Conservation (phyloP, 2,797 vertebrate genomes). For the Tragelaphus eurycerus region DNA sequence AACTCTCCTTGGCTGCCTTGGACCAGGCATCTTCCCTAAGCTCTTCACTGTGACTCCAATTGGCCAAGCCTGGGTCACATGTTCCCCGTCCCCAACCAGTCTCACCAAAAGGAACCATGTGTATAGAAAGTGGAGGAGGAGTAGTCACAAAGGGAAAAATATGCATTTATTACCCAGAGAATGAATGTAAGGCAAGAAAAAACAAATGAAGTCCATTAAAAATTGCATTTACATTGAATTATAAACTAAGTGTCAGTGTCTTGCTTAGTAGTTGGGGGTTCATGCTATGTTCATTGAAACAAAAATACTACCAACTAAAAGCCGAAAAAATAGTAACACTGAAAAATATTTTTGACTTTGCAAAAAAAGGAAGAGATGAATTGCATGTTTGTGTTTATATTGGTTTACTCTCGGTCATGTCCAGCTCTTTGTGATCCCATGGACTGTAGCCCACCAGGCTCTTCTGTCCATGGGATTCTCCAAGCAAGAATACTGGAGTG, state of each 20-base stretch:
- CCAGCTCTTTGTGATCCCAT: background rate
- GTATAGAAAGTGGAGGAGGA: background rate
- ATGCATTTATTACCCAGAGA: background rate
- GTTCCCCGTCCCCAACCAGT: background rate
- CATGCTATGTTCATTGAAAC: background rate
- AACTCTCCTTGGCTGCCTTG: background rate
- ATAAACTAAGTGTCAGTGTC: constrained; percentile 13
- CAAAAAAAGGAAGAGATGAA: background rate
- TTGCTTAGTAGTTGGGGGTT: background rate
- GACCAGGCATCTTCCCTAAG: background rate
- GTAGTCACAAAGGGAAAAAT: background rate
- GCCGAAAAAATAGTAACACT: background rate
- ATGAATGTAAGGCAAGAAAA: constrained; percentile 5
- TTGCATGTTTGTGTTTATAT: background rate
- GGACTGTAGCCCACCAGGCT: background rate
- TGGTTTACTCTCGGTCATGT: background rate
- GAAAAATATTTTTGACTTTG: background rate
- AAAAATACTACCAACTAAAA: background rate
- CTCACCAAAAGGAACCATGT: background rate
- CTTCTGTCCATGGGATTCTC: background rate
- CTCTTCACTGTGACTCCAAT: background rate
- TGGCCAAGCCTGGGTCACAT: background rate
- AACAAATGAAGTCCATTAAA: background rate
- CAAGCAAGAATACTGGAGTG: background rate
- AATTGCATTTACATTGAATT: background rate